Evolutionary conservation across 2,888 invertebrate species (phyloP).

Genomic region (Phytoseiulus persimilis): DNA sequence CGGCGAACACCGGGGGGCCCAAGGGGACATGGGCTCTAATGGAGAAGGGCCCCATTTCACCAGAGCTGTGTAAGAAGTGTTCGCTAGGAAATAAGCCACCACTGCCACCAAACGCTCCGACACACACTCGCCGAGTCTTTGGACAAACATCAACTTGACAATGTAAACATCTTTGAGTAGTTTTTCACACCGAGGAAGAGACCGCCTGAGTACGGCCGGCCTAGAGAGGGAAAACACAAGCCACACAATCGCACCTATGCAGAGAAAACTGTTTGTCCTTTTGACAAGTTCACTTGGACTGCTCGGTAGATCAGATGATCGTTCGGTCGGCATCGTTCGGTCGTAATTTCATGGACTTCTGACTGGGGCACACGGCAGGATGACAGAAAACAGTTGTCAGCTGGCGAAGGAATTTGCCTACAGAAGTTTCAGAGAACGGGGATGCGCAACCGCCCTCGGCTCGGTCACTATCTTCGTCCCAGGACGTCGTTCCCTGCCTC

Average conservation of each 20-base stretch:
- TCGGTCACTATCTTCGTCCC: too few species aligned
- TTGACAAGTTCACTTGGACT: not conserved
- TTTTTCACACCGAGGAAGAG: not conserved
- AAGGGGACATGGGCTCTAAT: not conserved
- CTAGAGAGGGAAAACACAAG: not conserved
- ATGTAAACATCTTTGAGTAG: not conserved
- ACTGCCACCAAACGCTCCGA: not conserved
- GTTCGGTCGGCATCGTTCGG: too few species aligned
- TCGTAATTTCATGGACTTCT: too few species aligned
- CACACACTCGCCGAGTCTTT: not conserved
- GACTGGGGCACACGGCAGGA: too few species aligned
- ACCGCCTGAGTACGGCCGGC: not conserved
- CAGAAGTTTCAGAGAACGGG: too few species aligned
- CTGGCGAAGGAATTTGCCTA: too few species aligned
- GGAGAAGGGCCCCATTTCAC: not conserved
- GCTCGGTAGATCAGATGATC: not conserved
- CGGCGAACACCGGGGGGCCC: not conserved
- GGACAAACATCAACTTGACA: slow-evolving; percentile 5
- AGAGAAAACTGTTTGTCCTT: not conserved
- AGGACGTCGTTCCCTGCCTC: too few species aligned
- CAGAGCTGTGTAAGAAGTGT: not conserved
- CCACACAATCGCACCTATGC: not conserved
- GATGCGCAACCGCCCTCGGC: too few species aligned
- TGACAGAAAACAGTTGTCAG: too few species aligned
- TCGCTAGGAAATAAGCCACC: not conserved